phyloP scores from a whole-genome alignment of 1,140 invertebrate genomes.

The Drosophila parabipectinata region DNA sequence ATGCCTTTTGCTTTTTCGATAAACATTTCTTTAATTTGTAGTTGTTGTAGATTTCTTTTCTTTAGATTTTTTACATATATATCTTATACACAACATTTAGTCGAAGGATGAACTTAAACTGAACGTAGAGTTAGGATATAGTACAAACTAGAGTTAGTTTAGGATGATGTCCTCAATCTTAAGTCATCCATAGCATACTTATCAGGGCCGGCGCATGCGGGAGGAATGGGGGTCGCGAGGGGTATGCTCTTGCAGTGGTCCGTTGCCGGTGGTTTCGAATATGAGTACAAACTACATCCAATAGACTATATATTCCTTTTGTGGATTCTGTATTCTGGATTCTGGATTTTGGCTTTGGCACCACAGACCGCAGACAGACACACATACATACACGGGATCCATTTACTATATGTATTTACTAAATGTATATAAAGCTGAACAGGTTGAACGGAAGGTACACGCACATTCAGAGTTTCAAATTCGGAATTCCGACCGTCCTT shows the following conservation, averaged over 20 bases:
- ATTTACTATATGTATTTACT: constrained; percentile 13
- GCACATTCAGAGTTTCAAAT: constrained; percentile 10
- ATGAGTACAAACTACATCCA: constrained; percentile 51
- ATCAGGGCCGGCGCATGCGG: constrained; percentile 1
- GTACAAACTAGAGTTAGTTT: constrained; percentile 41
- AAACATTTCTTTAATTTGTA: constrained; percentile 87
- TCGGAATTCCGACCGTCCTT: constrained; percentile 63
- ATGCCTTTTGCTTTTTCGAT: constrained; percentile 89
- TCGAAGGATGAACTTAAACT: constrained; percentile 48
- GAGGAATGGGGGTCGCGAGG: not conserved
- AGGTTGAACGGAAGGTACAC: constrained; percentile 37
- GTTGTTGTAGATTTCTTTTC: not conserved
- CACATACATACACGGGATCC: constrained; percentile 33
- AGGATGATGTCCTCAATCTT: constrained; percentile 33
- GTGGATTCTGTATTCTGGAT: not conserved
- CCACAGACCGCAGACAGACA: constrained; percentile 38
- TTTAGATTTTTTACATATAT: constrained; percentile 20
- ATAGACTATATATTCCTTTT: constrained; percentile 16
- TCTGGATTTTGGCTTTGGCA: constrained; percentile 29
- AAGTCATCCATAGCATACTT: constrained; percentile 36
- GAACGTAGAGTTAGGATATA: constrained; percentile 51
- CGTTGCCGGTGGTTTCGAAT: constrained; percentile 60
- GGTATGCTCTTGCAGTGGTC: constrained; percentile 32
- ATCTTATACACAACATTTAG: constrained; percentile 55
- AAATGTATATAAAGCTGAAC: constrained; percentile 40